Conservation (phyloP, 2,888 invertebrate species). For the Phymatocera aterrima region DNA sequence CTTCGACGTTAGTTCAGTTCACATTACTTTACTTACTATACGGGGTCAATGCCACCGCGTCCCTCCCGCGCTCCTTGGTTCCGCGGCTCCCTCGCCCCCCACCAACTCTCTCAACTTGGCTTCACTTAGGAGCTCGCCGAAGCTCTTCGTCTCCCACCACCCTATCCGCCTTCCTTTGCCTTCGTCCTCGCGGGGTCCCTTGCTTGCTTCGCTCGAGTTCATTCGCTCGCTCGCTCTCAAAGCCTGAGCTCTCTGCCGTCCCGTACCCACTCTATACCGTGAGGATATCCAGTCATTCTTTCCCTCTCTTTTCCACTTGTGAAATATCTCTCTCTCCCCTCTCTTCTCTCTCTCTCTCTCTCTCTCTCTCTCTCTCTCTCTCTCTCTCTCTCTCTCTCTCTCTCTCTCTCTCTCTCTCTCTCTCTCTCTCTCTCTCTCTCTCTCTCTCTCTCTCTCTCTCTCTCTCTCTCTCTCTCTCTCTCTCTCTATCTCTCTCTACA, state of each 20-base stretch:
- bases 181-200: constrained; percentile 25
- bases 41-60: constrained; percentile 71
- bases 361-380: constrained; percentile 40
- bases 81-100: constrained; percentile 55
- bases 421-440: constrained; percentile 9
- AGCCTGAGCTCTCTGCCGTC: constrained; percentile 11
- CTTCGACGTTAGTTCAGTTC: constrained; percentile 66
- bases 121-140: constrained; percentile 30
- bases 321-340: constrained; percentile 19
- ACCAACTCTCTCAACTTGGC: constrained; percentile 1
- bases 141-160: constrained; percentile 17
- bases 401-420: constrained; percentile 44
- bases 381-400: constrained; percentile 20
- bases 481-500: background rate
- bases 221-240: constrained; percentile 37
- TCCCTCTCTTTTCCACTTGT: constrained; percentile 43
- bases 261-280: no score
- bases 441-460: constrained; percentile 51
- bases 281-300: constrained; percentile 51
- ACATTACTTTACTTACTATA: constrained; percentile 71
- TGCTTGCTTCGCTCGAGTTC: constrained; percentile 28
- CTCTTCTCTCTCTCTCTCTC: constrained; percentile 19
- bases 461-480: constrained; percentile 44
- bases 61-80: constrained; percentile 66
- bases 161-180: constrained; percentile 22